Base-by-base conservation (phyloP, 2,888 invertebrate genomes). In the Cheilosia impressa region DNA sequence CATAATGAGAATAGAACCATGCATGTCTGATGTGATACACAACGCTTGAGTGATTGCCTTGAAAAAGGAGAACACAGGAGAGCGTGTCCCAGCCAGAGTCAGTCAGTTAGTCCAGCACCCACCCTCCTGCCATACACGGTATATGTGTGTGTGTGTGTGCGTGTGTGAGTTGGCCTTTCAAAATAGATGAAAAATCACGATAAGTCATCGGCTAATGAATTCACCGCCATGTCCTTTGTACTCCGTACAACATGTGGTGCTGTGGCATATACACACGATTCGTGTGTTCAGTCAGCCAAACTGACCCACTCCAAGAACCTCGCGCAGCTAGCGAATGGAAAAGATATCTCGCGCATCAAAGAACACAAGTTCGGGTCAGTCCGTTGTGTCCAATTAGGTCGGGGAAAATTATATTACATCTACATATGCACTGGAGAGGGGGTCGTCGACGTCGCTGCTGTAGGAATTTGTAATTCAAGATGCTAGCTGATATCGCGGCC, bases 161-260 rank as follows among this genome's bases (percentile, higher is more conserved):
- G 24, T 22, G 50, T 50, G n/a, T 45, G 7, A 31, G 22, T n/a
- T 55, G 31, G 58, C 31, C 41, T 24, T 24, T 50, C 17, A 72
- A 47, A 72, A 72, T 63, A 77, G 81, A 85, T 85, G 85, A 77
- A 77, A 85, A 85, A 85, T 85, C 85, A 85, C 71, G 85, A 85
- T 85, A 85, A 85, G 77, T 72, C 72, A 68, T 80, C 52, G 76
- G 58, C 76, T 81, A 85, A 85, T 85, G 85, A 81, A 85, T 85
- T 81, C 81, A 73, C 27, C 68, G 41, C 19, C 73, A 63, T 63
- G 76, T 80, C 75, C 71, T 76, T 71, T 68, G 73, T 58, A 69
- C 66, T 69, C 9, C 38, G 6, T 15, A 34, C 19, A 68, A 43
- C 78, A 73, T 73, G 58, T 71, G 71, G 65, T 53, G 58, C 50